phyloP scores from a whole-genome alignment of 2,797 vertebrate genomes.

The Ficedula albicollis region DNA sequence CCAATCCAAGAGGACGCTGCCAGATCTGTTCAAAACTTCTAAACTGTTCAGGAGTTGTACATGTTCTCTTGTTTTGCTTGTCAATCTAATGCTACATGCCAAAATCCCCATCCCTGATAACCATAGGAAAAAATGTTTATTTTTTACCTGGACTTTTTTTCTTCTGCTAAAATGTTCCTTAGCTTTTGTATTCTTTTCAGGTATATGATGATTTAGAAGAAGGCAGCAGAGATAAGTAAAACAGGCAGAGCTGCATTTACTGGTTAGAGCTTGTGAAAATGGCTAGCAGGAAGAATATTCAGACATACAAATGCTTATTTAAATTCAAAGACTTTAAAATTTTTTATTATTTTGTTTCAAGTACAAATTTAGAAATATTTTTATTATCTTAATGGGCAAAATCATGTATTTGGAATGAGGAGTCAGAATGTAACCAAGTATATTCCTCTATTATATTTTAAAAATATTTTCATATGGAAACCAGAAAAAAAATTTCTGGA shows the following conservation, averaged over 20 bases:
- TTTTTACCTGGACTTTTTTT: background rate
- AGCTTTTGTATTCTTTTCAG: background rate
- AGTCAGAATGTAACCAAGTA: background rate
- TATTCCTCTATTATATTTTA: background rate
- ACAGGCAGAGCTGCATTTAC: background rate
- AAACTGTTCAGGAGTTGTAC: background rate
- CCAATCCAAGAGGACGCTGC: background rate
- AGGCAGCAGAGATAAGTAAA: background rate
- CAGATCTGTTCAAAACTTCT: background rate
- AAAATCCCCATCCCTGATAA: background rate
- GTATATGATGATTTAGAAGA: background rate
- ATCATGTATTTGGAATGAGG: background rate
- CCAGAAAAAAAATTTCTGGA: background rate
- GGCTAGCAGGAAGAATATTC: background rate
- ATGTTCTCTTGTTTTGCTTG: background rate
- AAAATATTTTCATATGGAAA: background rate
- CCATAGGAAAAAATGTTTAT: background rate
- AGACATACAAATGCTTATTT: background rate
- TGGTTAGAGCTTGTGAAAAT: background rate
- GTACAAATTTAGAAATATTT: background rate
- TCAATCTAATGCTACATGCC: background rate
- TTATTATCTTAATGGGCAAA: background rate
- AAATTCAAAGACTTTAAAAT: background rate
- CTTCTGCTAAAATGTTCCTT: background rate
- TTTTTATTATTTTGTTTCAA: conserved; percentile 11